phyloP scores from a whole-genome alignment of 2,113 vertebrate genomes.

The Geothlypis trichas region DNA sequence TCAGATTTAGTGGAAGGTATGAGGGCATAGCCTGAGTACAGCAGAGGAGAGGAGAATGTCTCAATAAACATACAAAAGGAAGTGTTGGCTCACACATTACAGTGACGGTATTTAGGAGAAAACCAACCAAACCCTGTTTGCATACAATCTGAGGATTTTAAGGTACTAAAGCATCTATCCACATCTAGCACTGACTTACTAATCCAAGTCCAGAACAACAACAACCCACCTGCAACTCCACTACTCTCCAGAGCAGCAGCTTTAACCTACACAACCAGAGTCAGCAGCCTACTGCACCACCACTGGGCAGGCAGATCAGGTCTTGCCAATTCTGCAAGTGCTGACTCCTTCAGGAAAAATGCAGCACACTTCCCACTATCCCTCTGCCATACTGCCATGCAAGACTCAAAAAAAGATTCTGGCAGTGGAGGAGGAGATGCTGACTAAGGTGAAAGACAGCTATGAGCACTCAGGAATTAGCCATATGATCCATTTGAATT shows the following conservation, averaged over 20 bases:
- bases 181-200: neutral
- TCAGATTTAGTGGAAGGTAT: slow-evolving; percentile 83
- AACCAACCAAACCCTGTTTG: neutral
- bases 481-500: neutral
- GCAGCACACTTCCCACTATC: neutral
- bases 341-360: neutral
- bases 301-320: fast-evolving
- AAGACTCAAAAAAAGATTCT: neutral
- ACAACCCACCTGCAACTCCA: neutral
- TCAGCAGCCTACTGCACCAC: neutral
- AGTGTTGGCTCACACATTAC: neutral
- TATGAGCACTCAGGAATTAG: neutral
- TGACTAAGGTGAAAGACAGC: neutral
- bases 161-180: neutral
- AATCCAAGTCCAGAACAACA: neutral
- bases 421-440: slow-evolving; percentile 6
- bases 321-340: neutral
- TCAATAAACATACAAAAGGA: neutral
- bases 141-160: neutral
- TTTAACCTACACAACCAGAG: neutral
- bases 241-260: neutral
- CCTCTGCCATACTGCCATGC: neutral
- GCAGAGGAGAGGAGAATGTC: neutral
- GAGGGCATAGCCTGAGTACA: slow-evolving; percentile 80
- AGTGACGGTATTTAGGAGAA: neutral